Conservation (phyloP, 2,888 invertebrate species). For the Ernsta delagoae region DNA sequence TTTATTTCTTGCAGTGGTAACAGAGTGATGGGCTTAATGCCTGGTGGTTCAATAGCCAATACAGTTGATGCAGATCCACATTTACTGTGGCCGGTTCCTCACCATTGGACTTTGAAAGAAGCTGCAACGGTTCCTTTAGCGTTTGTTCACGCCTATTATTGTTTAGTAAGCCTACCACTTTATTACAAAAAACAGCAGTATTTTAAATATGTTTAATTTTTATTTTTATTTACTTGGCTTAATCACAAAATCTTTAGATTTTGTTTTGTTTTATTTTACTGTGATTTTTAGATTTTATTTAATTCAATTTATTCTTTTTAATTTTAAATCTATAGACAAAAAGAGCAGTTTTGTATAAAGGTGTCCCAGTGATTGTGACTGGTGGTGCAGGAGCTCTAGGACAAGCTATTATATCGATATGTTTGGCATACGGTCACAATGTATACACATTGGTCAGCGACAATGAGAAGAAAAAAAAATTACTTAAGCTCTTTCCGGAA, state of each 20-base stretch:
- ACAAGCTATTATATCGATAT: constrained; percentile 42
- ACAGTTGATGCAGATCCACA: constrained; percentile 78
- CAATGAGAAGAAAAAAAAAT: constrained; percentile 39
- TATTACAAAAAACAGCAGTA: neutral
- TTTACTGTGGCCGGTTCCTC: constrained; percentile 87
- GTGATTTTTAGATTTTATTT: neutral
- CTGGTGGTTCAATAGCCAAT: constrained; percentile 79
- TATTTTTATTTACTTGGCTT: too few relatives aligned
- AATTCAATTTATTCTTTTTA: too few relatives aligned
- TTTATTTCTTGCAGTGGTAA: constrained; percentile 63
- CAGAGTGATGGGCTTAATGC: constrained; percentile 86
- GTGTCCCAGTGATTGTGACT: constrained; percentile 24
- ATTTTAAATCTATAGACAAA: constrained; percentile 16
- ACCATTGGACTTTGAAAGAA: constrained; percentile 87
- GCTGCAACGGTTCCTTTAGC: constrained; percentile 91
- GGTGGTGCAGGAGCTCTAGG: constrained; percentile 43
- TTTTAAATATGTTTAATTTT: too few relatives aligned
- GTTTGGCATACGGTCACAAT: constrained; percentile 38
- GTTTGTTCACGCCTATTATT: constrained; percentile 73
- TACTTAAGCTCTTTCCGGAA: constrained; percentile 42
- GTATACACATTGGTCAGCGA: constrained; percentile 43
- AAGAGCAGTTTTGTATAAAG: neutral
- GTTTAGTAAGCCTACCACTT: constrained; percentile 51
- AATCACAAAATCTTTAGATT: too few relatives aligned
- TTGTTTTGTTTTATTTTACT: too few relatives aligned